These are phyloP conservation scores for Crotalus viridis DNA, from an alignment of 2,113 vertebrate species.

Conservation along the genomic window DNA sequence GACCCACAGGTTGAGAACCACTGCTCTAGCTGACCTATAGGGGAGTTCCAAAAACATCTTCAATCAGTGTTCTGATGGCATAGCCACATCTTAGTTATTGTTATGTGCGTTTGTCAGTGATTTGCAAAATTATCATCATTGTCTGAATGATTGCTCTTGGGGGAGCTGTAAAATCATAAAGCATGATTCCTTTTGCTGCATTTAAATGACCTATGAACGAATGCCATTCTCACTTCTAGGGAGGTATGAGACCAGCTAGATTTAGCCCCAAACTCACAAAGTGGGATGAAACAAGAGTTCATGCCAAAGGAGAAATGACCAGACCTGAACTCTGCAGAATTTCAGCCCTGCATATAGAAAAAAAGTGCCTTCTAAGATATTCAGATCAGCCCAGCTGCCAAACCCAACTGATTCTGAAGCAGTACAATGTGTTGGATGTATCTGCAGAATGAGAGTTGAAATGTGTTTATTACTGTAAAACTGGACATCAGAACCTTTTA, in stretches of 20 bases:
- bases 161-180: neutral
- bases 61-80: neutral
- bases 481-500: neutral
- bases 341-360: neutral
- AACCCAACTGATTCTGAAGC: neutral
- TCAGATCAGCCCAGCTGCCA: neutral
- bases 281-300: neutral
- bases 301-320: neutral
- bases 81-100: neutral
- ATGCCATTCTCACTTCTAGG: neutral
- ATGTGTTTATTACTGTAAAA: neutral
- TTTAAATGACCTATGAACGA: neutral
- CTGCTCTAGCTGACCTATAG: neutral
- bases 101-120: neutral
- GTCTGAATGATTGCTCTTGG: neutral
- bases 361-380: neutral
- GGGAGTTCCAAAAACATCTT: neutral
- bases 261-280: neutral
- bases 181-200: neutral
- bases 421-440: neutral
- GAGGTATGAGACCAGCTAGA: neutral
- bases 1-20: too few relatives aligned
- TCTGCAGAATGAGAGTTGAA: neutral
- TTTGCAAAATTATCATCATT: neutral
- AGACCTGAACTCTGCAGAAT: neutral